Evolutionary conservation across 2,113 vertebrate genomes (phyloP).

Genomic region (Melanostigma gelatinosum): DNA sequence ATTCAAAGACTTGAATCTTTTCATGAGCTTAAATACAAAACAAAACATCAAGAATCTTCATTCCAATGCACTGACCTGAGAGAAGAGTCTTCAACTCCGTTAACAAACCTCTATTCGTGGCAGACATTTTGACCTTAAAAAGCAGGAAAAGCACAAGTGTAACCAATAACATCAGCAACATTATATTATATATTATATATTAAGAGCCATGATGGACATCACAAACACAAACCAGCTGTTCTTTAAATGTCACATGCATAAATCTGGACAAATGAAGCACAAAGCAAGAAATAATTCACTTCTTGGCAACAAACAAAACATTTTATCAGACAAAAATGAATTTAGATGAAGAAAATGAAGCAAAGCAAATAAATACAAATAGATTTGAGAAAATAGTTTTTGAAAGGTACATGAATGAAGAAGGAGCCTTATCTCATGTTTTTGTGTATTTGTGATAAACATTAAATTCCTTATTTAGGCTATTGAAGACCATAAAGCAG

Average conservation of each 20-base stretch:
- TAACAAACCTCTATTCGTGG: conserved; percentile 16
- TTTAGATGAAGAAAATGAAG: neutral
- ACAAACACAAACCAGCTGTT: neutral
- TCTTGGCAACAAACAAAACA: no score
- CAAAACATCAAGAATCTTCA: neutral
- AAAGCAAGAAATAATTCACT: no score
- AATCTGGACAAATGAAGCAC: no score
- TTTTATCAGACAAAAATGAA: no score
- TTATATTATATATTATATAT: neutral
- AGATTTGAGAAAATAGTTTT: neutral
- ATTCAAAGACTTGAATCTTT: no score
- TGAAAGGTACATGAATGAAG: no score
- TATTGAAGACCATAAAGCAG: no score
- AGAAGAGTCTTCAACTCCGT: conserved; percentile 6
- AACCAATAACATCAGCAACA: conserved; percentile 17
- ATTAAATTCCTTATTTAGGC: no score
- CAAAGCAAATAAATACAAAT: neutral
- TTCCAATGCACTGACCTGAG: neutral
- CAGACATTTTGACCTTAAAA: conserved; percentile 35
- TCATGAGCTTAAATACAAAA: neutral
- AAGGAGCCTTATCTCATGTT: no score
- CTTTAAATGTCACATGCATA: neutral
- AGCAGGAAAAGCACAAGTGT: conserved; percentile 17
- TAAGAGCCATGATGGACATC: neutral
- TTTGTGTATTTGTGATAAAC: neutral